A percentile compares a stretch with the other conserved stretches of the same genome.
Evolutionary conservation across 2,888 invertebrate species (phyloP).

Genomic region (Capitulum mitella): DNA sequence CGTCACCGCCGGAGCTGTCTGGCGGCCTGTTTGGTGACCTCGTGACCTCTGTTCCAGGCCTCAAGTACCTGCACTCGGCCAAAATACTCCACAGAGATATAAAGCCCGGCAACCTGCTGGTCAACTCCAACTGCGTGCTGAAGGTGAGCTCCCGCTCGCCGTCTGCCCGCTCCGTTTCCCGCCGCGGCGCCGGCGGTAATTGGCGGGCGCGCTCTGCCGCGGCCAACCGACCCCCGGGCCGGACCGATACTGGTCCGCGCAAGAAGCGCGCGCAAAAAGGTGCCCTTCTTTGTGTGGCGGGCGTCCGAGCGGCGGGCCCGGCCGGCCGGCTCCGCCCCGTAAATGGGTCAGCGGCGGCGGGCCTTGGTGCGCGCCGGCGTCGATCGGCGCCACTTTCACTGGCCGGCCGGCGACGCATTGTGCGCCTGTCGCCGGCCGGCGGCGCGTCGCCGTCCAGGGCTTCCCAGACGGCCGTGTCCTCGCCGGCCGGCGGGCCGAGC

Average conservation of each 20-base stretch:
- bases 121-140: slow-evolving; percentile 98
- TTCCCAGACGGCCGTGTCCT: not conserved
- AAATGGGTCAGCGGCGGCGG: not conserved
- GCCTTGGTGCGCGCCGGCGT: not conserved
- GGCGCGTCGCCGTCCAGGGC: not conserved
- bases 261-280: not conserved
- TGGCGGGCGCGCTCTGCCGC: too few species aligned
- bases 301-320: not conserved
- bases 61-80: slow-evolving; percentile 98
- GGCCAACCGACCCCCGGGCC: too few species aligned
- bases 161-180: not conserved
- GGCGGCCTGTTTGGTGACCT: too few species aligned
- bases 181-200: too few species aligned
- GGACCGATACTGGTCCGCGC: not conserved
- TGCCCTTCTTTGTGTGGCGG: slow-evolving; percentile 2
- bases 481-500: too few species aligned
- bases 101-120: slow-evolving; percentile 96
- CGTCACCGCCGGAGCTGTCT: too few species aligned
- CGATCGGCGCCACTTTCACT: not conserved
- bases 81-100: slow-evolving; percentile 97
- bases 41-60: slow-evolving; percentile 59
- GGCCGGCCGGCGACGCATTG: not conserved
- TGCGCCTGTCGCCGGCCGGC: not conserved
- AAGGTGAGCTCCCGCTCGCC: slow-evolving; percentile 54
- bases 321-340: not conserved